Base-by-base conservation (phyloP, 2,888 invertebrate species). In the Lacanobia wlatinum region DNA sequence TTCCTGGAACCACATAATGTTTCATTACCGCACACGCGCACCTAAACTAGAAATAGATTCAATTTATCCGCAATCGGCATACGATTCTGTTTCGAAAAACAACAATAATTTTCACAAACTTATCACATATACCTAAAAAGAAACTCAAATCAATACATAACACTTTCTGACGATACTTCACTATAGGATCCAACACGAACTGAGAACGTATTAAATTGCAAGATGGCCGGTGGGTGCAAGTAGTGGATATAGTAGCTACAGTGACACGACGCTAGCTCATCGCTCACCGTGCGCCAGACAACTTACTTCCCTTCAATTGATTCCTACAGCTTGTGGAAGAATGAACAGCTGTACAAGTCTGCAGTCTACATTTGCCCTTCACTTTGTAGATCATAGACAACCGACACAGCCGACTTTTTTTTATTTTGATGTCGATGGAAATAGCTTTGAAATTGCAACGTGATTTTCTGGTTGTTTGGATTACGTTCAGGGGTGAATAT, bases 271-370 rank as follows among this genome's bases (percentile, higher is more conserved):
- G 43, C 66, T 23, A 46, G 38, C 66, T 66, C 80, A 77, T 80
- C 69, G 69, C 78, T 80, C 78, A 77, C 73, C 7, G 14, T 68
- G 73, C 50, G 28, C 69, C 63, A 77, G 77, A 81, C 81, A 66
- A 66, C 80, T 77, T 81, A 63, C 63, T 80, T 80, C 78, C 63
- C 34, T 66, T 28, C 73, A 69, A 80, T 80, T 77, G 82, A 81
- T 73, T 77, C 63, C 56, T 68, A 68, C 77, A 71, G 76, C 34
- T 70, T 80, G 43, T 48, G 62, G 53, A 65, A 62, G 43, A 76
- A 73, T 62, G 61, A 66, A 63, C 81, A 73, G 65, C 67, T 65
- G 53, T 59, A 63, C 46, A 52, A 43, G 58, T 50, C 50, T 56
- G 61, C 53, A 50, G 56, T 53, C 28, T 53, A 21, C 53, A 61